Conservation (phyloP, 2,113 vertebrate genomes). For the Camarhynchus parvulus region DNA sequence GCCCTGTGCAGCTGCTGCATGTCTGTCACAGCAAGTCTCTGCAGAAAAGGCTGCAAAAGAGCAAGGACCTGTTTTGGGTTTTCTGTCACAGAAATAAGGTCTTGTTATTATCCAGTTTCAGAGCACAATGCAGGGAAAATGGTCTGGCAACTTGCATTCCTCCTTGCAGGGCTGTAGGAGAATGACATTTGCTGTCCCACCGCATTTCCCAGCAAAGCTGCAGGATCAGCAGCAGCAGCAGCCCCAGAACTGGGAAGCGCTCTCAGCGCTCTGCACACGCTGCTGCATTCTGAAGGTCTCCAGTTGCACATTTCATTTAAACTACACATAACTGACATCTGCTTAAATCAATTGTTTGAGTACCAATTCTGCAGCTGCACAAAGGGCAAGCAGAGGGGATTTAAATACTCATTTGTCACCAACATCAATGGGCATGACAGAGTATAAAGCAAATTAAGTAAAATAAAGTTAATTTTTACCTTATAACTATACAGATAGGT, state of each 20-base stretch:
- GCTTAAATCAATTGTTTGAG: not conserved
- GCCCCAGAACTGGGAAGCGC: fast-evolving
- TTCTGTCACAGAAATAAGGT: not conserved
- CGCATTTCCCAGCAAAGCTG: not conserved
- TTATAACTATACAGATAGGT: not conserved
- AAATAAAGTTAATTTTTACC: not conserved
- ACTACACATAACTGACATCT: not conserved
- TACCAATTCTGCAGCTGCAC: not conserved
- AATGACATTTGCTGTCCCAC: not conserved
- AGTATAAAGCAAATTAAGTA: not conserved
- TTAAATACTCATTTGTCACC: not conserved
- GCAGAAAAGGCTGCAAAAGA: not conserved
- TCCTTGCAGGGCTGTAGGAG: not conserved
- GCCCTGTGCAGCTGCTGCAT: not conserved
- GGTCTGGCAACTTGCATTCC: not conserved
- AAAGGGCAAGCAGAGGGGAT: not conserved
- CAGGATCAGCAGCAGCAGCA: not conserved
- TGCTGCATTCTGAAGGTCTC: not conserved
- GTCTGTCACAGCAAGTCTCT: not conserved
- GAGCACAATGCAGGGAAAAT: not conserved
- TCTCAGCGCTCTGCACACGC: not conserved
- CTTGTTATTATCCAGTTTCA: not conserved
- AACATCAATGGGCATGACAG: not conserved
- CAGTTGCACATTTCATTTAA: not conserved
- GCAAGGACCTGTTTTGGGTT: not conserved